Base-by-base conservation (phyloP, 2,888 invertebrate species). In the Stenichneumon culpator region DNA sequence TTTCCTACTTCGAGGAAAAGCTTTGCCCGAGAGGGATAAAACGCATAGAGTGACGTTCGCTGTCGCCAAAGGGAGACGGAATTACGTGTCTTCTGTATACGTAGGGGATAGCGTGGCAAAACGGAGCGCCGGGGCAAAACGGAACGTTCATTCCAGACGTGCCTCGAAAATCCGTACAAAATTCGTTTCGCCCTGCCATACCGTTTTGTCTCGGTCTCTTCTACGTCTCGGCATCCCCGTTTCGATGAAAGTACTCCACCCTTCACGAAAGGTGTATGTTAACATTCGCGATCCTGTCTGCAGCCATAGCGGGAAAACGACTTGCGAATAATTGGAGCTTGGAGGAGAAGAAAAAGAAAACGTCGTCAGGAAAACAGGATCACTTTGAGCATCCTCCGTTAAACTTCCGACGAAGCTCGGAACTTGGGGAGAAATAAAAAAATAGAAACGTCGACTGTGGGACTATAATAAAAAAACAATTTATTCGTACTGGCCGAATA, bases 401-500 rank as follows among this genome's bases (percentile, higher is more conserved):
- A n/a, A 67, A 80, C 67, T 28, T 50, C 63, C 14, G 25, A 39
- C 36, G 65, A 14, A 39, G 14, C 75, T 75, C 72, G 28, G 16
- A 63, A 63, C n/a, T 63, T 32, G 28, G 44, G 60, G 25, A 47
- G 36, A 14, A 39, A 25, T 39, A 47, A 44, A 47, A 50, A 69
- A 1, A 63, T 50, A 39, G 54, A 79, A 68, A 57, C 14, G 69
- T 77, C 52, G 36, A 32, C 57, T 60, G 68, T 52, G 22, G 57
- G 19, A 28, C 50, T 68, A 57, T 63, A 69, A 81, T 80, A 70
- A 84, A 81, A 78, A 44, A 16, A 47, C 4, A 11, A 84, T 81
- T 52, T 81, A 79, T 65, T 11, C 65, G 65, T 63, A 70, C 74
- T 65, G 47, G 65, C 68, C 50, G 60, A 52, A 65, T 73, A 54